Percentiles rank a stretch among this genome's conserved stretches.
Evolutionary conservation across 1,140 invertebrate species (phyloP).

Genomic region (Acromyrmex heyeri): DNA sequence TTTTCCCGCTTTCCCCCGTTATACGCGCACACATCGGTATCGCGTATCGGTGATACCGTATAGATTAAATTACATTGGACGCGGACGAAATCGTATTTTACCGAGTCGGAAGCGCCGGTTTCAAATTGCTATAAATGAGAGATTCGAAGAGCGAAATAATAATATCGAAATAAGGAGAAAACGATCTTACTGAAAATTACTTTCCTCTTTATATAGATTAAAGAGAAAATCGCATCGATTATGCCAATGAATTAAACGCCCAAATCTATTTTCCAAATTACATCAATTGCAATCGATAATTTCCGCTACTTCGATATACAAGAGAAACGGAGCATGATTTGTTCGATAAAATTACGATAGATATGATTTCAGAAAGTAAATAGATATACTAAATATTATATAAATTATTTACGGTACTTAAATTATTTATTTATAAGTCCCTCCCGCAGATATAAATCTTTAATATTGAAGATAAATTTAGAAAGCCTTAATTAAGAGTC

Average conservation of each 20-base stretch:
- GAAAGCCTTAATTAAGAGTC: no score
- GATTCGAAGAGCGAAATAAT: not conserved
- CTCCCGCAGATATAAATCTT: no score
- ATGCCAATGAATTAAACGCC: not conserved
- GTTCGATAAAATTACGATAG: not conserved
- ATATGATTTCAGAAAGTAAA: no score
- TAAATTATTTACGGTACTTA: no score
- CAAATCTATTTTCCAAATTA: not conserved
- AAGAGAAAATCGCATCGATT: not conserved
- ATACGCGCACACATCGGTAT: not conserved
- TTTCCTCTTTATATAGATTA: not conserved
- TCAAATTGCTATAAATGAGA: not conserved
- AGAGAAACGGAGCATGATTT: not conserved
- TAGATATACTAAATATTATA: no score
- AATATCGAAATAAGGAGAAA: constrained; percentile 6
- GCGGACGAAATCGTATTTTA: not conserved
- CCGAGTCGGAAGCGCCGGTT: not conserved
- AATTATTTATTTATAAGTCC: no score
- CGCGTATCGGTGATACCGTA: not conserved
- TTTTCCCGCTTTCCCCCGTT: not conserved
- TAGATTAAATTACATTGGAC: constrained; percentile 31
- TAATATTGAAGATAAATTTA: no score
- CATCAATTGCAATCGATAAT: not conserved
- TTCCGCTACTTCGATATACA: not conserved
- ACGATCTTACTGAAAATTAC: not conserved